These are phyloP conservation scores for Slavum lentiscoides DNA, from an alignment of 2,888 invertebrate species.

Conservation along the genomic window DNA sequence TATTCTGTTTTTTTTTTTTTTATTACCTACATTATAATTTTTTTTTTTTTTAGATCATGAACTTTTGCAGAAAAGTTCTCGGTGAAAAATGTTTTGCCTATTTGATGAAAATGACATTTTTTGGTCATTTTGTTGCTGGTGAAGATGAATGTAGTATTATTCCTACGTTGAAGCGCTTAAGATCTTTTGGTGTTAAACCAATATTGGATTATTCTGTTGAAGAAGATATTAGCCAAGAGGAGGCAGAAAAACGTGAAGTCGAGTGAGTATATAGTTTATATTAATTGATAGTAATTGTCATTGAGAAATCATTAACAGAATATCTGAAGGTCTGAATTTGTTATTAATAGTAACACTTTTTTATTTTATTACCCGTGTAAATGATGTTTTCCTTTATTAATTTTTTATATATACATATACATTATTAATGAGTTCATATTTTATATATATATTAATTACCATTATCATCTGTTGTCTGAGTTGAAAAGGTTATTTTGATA, in stretches of 20 bases:
- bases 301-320: background rate
- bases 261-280: conserved; percentile 68
- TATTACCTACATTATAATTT: too few relatives aligned
- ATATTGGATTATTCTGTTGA: conserved; percentile 99
- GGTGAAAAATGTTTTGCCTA: conserved; percentile 80
- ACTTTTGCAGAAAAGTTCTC: conserved; percentile 71
- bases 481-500: too few relatives aligned
- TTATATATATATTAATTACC: too few relatives aligned
- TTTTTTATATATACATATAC: too few relatives aligned
- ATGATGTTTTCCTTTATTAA: too few relatives aligned
- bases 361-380: too few relatives aligned
- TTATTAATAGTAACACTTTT: too few relatives aligned
- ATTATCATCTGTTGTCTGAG: too few relatives aligned
- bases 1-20: too few relatives aligned
- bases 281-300: background rate
- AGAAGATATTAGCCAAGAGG: conserved; percentile 89
- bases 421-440: too few relatives aligned
- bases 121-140: conserved; percentile 99
- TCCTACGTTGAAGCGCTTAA: conserved; percentile 80
- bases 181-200: conserved; percentile 96
- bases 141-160: conserved; percentile 85
- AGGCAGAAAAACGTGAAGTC: conserved; percentile 92
- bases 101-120: conserved; percentile 92
- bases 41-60: conserved; percentile 75
- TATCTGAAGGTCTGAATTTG: too few relatives aligned